Evolutionary conservation across 2,888 invertebrate genomes (phyloP), one percentile per base, ranked within the genome.

Genomic region (Rapana venosa): DNA sequence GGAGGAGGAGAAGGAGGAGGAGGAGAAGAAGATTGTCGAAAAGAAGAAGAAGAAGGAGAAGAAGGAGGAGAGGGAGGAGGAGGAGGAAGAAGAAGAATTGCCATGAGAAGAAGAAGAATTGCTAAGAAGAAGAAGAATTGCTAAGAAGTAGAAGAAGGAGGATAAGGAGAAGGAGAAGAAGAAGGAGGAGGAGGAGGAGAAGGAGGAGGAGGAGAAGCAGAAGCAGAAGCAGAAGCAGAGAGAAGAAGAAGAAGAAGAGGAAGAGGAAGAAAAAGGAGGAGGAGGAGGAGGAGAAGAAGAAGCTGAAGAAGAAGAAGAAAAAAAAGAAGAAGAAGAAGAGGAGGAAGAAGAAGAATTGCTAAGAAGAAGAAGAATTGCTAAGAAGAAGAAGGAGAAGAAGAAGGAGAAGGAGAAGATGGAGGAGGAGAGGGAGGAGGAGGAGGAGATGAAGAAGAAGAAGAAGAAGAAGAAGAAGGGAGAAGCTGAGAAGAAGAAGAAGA

Each of bases 1-100:
- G 79, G 79, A 79, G 79, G 79, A 79, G 79, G 79, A 79, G 79
- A 22, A 79, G 79, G 79, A 79, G 79, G 20, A 79, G 32, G 22
- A 32, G 79, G 22, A 79, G 79, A 79, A 79, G 79, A 32, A 79
- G 79, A 32, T 13, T 8, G 22, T 13, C 8, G 15, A 58, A 15
- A 58, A 58, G 58, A 58, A 58, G 58, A 58, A 58, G 58, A 58
- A 58, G 58, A 58, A 58, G 58, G 8, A 58, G 11, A 58, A 58
- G 58, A 58, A 58, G 58, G 15, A 58, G 58, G 15, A 58, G 58
- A 58, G 15, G 58, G 58, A 58, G 8, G 58, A 58, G 58, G 58
- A 58, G 58, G 58, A 58, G 58, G 58, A 58, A 15, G 58, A 58
- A 15, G 58, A 58, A 15, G 58, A 58, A 58, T 8, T 13, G 58